These are phyloP conservation scores for Pelusios castaneus DNA, from an alignment of 2,113 vertebrate species.

Conservation along the genomic window DNA sequence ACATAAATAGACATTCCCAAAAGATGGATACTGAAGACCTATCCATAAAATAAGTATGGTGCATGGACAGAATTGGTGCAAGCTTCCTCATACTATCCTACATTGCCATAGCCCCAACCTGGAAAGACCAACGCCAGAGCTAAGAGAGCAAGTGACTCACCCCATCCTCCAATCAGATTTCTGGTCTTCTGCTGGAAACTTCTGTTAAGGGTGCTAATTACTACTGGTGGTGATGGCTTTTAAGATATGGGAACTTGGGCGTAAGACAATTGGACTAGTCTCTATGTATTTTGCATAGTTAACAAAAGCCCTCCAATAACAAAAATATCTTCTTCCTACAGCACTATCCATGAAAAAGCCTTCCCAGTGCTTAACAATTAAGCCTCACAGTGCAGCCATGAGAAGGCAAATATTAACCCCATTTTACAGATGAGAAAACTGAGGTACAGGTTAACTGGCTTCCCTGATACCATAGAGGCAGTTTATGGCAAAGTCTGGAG, in stretches of 20 bases:
- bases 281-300: background rate
- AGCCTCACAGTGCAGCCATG: background rate
- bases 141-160: background rate
- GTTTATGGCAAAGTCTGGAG: background rate
- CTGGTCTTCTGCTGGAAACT: background rate
- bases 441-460: background rate
- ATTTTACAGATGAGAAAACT: accelerated
- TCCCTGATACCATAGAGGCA: background rate
- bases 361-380: background rate
- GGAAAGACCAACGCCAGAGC: background rate
- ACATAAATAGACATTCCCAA: background rate
- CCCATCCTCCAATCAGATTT: background rate
- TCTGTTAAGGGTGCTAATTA: background rate
- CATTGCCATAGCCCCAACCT: background rate
- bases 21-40: background rate
- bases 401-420: background rate
- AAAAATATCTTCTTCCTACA: background rate
- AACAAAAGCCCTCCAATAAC: background rate
- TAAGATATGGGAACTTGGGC: background rate
- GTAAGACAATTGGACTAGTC: background rate
- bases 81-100: background rate
- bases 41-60: background rate
- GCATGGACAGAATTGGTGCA: background rate
- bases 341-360: background rate
- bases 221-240: background rate